Percentiles rank a stretch among this genome's conserved stretches.
Evolutionary conservation across 2,113 vertebrate species (phyloP).

Genomic region (Atrichornis clamosus): DNA sequence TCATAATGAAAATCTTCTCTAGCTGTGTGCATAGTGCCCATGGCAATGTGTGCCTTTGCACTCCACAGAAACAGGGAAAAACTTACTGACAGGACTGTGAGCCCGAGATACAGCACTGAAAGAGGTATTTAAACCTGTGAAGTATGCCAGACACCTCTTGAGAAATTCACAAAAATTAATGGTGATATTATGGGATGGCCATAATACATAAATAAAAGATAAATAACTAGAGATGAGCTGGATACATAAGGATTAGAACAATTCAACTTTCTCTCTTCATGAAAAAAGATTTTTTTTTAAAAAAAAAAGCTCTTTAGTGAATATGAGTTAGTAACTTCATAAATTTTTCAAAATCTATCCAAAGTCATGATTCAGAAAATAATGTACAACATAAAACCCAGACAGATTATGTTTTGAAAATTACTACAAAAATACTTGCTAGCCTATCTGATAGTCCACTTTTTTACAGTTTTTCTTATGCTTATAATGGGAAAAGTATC

Average conservation of each 20-base stretch:
- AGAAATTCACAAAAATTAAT: not conserved
- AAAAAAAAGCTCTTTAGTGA: not conserved
- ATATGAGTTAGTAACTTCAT: not conserved
- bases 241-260: not conserved
- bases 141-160: not conserved
- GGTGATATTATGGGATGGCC: not conserved
- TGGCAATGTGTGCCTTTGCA: not conserved
- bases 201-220: no score
- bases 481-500: not conserved
- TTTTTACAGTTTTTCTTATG: not conserved
- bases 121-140: not conserved
- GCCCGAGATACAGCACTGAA: not conserved
- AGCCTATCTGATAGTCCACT: not conserved
- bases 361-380: not conserved
- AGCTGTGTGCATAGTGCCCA: not conserved
- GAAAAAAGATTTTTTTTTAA: not conserved
- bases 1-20: slow-evolving; percentile 8
- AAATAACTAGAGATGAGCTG: not conserved
- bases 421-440: not conserved
- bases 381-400: not conserved
- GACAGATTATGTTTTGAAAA: not conserved
- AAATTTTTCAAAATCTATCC: not conserved
- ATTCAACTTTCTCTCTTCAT: not conserved
- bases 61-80: not conserved
- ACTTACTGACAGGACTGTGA: not conserved